A percentile compares a stretch with the other conserved stretches of the same genome.
Conservation (phyloP, 2,888 invertebrate genomes). For the Aelia acuminata region DNA sequence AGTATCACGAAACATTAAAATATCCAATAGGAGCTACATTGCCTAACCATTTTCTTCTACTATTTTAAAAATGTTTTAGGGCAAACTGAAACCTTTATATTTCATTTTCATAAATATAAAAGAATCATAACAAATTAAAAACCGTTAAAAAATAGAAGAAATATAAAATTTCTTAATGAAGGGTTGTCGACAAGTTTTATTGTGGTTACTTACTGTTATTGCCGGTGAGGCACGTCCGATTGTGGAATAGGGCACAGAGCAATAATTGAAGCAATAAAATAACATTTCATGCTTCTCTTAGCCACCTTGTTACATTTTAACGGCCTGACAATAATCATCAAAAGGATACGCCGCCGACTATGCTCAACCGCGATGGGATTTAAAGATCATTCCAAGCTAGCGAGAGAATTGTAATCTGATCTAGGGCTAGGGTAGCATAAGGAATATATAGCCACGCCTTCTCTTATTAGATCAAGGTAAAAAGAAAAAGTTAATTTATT, state of each 20-base stretch:
- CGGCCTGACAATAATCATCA: background rate
- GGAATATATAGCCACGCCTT: background rate
- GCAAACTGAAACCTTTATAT: no score
- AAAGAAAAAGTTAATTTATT: no score
- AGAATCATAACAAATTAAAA: background rate
- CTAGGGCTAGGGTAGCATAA: background rate
- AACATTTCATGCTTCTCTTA: background rate
- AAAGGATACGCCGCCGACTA: background rate
- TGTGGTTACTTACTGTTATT: background rate
- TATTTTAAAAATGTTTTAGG: no score
- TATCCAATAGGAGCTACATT: no score
- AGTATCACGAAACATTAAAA: no score
- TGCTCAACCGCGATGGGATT: background rate
- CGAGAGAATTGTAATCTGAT: background rate
- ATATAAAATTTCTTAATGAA: background rate
- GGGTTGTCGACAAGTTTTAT: background rate
- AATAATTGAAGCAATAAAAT: slow-evolving; percentile 44
- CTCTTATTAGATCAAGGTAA: no score
- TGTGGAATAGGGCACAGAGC: background rate
- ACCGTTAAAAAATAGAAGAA: background rate
- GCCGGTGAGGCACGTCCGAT: background rate
- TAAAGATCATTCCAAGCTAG: background rate
- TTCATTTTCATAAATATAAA: no score
- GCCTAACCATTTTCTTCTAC: no score
- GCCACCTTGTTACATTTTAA: slow-evolving; percentile 2